Percentiles rank a stretch among this genome's conserved stretches.
Evolutionary conservation across 2,113 vertebrate species (phyloP).

Genomic region (Indicator maculatus): DNA sequence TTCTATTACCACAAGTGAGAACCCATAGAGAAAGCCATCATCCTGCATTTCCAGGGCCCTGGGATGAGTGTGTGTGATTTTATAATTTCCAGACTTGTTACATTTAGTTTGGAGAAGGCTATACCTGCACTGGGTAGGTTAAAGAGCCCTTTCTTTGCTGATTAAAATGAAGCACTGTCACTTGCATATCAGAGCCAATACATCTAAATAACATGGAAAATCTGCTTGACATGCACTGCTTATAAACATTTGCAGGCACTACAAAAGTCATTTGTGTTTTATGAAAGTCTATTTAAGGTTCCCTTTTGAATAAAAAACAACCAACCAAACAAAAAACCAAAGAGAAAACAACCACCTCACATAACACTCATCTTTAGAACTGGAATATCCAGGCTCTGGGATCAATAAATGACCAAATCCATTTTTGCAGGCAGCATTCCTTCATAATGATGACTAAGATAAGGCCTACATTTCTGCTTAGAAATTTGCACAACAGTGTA

Average conservation of each 20-base stretch:
- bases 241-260: conserved; percentile 59
- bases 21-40: conserved; percentile 19
- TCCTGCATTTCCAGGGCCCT: conserved; percentile 38
- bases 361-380: neutral
- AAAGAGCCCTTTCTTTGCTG: conserved; percentile 48
- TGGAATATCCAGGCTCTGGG: neutral
- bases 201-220: conserved; percentile 72
- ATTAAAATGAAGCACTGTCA: conserved; percentile 67
- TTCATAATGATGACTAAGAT: conserved; percentile 25
- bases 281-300: conserved; percentile 55
- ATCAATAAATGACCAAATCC: conserved; percentile 25
- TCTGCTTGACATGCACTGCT: conserved; percentile 53
- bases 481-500: conserved; percentile 42
- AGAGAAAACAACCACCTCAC: neutral
- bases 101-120: conserved; percentile 34
- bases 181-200: conserved; percentile 53
- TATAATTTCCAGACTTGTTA: conserved; percentile 74
- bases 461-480: conserved; percentile 28
- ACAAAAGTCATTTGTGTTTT: conserved; percentile 47
- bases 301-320: conserved; percentile 46
- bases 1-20: conserved; percentile 56
- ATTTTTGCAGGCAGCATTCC: neutral
- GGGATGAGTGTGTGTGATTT: conserved; percentile 48
- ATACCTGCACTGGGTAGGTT: conserved; percentile 47
- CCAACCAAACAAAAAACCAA: neutral